These are phyloP conservation scores for Malurus elegans DNA, from an alignment of 2,113 vertebrate species.

Conservation along the genomic window DNA sequence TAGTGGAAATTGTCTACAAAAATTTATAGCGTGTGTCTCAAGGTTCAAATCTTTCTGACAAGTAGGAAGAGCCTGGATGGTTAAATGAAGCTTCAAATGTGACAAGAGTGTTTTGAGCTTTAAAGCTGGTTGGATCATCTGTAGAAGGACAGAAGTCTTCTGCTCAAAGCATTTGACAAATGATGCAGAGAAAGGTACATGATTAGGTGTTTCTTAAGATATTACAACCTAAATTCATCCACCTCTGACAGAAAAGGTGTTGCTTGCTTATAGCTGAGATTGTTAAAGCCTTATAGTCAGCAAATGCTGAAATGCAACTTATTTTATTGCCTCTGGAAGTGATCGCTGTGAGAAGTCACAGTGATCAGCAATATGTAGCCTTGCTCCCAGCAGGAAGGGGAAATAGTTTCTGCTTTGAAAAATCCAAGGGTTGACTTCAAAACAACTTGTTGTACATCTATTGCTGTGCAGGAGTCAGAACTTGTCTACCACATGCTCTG, in stretches of 20 bases:
- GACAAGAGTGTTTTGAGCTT: background rate
- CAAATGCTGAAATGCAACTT: constrained; percentile 4
- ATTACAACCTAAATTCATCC: background rate
- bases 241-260: background rate
- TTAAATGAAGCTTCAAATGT: background rate
- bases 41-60: background rate
- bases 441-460: background rate
- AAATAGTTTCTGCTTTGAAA: constrained; percentile 13
- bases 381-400: background rate
- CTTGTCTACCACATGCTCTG: background rate
- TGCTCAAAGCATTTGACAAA: background rate
- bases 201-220: background rate
- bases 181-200: background rate
- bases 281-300: constrained; percentile 4
- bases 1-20: background rate
- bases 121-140: background rate
- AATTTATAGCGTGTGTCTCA: background rate
- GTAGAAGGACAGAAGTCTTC: background rate
- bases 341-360: background rate
- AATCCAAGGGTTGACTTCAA: background rate
- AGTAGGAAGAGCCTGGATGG: background rate
- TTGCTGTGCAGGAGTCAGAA: background rate
- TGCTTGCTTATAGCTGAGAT: background rate
- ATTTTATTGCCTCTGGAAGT: constrained; percentile 8
- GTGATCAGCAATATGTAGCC: background rate